Conservation (phyloP, 2,113 vertebrate species). For the Cettia cetti region DNA sequence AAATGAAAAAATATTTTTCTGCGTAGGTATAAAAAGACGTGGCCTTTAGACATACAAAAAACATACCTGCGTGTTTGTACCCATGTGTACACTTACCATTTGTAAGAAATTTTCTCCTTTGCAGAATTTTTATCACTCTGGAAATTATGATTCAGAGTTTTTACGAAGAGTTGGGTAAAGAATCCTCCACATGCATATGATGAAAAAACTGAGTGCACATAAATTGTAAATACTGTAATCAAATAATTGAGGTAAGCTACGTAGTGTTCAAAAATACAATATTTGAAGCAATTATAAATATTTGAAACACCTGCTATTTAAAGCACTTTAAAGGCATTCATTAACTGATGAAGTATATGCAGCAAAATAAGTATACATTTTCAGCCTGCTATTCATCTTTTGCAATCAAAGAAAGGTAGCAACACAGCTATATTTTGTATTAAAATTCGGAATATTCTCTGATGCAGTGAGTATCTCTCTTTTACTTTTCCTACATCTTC, state of each 20-base stretch:
- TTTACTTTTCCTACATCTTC: not conserved
- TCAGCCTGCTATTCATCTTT: not conserved
- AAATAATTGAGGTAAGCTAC: not conserved
- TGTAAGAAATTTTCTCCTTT: not conserved
- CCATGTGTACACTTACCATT: not conserved
- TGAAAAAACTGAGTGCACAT: not conserved
- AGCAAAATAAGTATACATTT: not conserved
- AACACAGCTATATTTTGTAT: not conserved
- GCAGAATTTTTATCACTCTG: not conserved
- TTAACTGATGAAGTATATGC: not conserved
- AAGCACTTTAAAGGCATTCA: not conserved
- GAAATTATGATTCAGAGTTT: not conserved
- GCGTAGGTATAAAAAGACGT: accelerated
- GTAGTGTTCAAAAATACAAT: not conserved
- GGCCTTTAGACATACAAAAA: not conserved
- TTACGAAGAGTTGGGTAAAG: not conserved
- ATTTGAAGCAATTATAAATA: not conserved
- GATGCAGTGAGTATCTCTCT: not conserved
- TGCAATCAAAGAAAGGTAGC: not conserved
- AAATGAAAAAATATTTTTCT: not conserved
- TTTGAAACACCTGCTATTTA: not conserved
- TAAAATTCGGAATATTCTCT: not conserved
- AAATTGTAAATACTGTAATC: not conserved
- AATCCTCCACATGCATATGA: not conserved
- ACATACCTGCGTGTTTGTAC: accelerated